These are phyloP conservation scores for Indicator indicator DNA, from an alignment of 2,113 vertebrate species.

Conservation along the genomic window DNA sequence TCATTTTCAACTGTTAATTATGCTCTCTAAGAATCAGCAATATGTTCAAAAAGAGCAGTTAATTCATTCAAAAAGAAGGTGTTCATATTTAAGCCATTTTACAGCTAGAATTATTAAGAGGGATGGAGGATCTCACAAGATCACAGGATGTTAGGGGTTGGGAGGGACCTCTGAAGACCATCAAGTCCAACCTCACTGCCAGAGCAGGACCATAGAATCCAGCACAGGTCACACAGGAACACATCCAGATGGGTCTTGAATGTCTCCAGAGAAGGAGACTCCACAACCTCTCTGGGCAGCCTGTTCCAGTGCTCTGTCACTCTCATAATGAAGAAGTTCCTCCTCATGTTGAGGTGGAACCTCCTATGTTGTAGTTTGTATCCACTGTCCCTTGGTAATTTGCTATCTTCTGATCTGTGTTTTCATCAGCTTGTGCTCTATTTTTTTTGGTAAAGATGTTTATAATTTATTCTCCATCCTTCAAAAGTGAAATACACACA, in stretches of 20 bases:
- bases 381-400: not conserved
- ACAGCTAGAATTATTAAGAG: not conserved
- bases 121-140: not conserved
- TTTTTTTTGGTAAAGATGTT: not conserved
- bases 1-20: slow-evolving; percentile 7
- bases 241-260: too few relatives aligned
- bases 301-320: too few relatives aligned
- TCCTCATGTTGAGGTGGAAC: too few relatives aligned
- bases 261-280: too few relatives aligned
- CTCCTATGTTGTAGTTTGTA: too few relatives aligned
- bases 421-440: not conserved
- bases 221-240: too few relatives aligned
- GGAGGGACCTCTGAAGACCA: too few relatives aligned
- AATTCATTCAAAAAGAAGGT: not conserved
- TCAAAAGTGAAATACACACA: not conserved
- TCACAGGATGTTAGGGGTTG: too few relatives aligned
- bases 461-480: not conserved
- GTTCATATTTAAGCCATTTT: not conserved
- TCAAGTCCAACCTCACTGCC: too few relatives aligned
- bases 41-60: not conserved
- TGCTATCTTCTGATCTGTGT: not conserved
- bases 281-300: too few relatives aligned
- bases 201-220: too few relatives aligned
- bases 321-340: too few relatives aligned
- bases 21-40: not conserved